phyloP scores from a whole-genome alignment of 2,888 invertebrate genomes.

The Acrobasis suavella region DNA sequence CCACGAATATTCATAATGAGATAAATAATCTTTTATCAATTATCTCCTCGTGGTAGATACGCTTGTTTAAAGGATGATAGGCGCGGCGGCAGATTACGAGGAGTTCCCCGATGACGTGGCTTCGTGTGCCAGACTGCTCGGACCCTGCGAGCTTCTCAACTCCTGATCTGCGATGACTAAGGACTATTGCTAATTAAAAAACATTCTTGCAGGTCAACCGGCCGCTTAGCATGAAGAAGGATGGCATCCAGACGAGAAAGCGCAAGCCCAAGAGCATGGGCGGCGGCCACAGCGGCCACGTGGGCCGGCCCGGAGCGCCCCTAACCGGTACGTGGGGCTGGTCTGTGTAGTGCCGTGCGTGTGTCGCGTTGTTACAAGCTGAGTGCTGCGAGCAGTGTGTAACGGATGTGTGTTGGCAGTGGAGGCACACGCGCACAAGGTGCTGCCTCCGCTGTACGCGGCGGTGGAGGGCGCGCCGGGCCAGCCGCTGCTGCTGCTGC shows the following conservation, averaged over 20 bases:
- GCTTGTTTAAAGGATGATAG: slow-evolving; percentile 81
- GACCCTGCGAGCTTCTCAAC: not conserved
- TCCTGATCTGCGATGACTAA: not conserved
- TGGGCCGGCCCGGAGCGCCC: slow-evolving; percentile 51
- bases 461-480: slow-evolving; percentile 56
- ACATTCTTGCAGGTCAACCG: slow-evolving; percentile 89
- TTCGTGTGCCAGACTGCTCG: slow-evolving; percentile 15
- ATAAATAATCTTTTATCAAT: slow-evolving; percentile 83
- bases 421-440: slow-evolving; percentile 71
- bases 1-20: slow-evolving; percentile 82
- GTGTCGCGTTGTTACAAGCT: not conserved
- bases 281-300: slow-evolving; percentile 54
- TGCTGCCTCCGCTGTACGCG: slow-evolving; percentile 77
- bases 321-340: slow-evolving; percentile 62
- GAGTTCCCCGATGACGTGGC: slow-evolving; percentile 57
- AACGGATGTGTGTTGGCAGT: slow-evolving; percentile 58
- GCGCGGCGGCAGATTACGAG: slow-evolving; percentile 68
- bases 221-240: slow-evolving; percentile 99
- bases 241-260: slow-evolving; percentile 98
- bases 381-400: slow-evolving; percentile 30
- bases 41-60: slow-evolving; percentile 77
- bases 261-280: slow-evolving; percentile 91
- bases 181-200: slow-evolving; percentile 6
- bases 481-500: too few species aligned
- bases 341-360: slow-evolving; percentile 30